phyloP scores from a whole-genome alignment of 2,113 vertebrate species.

The Pipa parva region DNA sequence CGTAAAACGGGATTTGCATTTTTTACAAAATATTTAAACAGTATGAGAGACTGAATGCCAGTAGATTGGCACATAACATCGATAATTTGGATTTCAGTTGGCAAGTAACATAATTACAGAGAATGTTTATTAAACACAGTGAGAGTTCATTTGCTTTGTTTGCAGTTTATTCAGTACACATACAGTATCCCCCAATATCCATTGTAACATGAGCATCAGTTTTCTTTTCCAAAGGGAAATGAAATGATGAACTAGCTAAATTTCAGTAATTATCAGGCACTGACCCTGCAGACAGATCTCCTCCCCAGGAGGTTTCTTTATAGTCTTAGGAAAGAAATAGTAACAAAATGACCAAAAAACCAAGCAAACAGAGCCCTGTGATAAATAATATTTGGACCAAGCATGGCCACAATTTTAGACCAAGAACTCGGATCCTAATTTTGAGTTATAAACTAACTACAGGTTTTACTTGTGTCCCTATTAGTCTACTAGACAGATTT shows the following conservation, averaged over 20 bases:
- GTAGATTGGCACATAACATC: neutral
- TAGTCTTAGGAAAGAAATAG: conserved; percentile 31
- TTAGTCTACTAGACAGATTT: too few relatives aligned
- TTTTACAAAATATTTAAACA: conserved; percentile 11
- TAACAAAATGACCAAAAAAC: conserved; percentile 29
- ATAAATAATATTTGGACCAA: too few relatives aligned
- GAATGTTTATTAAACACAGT: neutral
- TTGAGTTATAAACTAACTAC: too few relatives aligned
- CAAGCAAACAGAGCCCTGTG: conserved; percentile 20
- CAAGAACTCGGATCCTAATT: too few relatives aligned
- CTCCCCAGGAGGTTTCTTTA: conserved; percentile 12
- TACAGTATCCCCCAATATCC: conserved; percentile 2
- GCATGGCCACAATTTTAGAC: too few relatives aligned
- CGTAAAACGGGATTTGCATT: neutral
- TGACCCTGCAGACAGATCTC: conserved; percentile 28
- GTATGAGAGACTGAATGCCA: neutral
- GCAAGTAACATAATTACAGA: conserved; percentile 11
- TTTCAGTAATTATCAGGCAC: conserved; percentile 37
- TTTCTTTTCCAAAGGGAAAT: conserved; percentile 12
- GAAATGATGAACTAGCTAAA: conserved; percentile 21
- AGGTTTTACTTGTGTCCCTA: too few relatives aligned
- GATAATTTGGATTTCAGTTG: conserved; percentile 3
- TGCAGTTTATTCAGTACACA: conserved; percentile 17
- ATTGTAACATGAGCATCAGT: conserved; percentile 15
- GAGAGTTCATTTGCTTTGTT: neutral